A percentile compares a stretch with the other conserved stretches of the same genome.
Evolutionary conservation across 2,113 vertebrate species (phyloP).

Genomic region (Tauraco erythrolophus): DNA sequence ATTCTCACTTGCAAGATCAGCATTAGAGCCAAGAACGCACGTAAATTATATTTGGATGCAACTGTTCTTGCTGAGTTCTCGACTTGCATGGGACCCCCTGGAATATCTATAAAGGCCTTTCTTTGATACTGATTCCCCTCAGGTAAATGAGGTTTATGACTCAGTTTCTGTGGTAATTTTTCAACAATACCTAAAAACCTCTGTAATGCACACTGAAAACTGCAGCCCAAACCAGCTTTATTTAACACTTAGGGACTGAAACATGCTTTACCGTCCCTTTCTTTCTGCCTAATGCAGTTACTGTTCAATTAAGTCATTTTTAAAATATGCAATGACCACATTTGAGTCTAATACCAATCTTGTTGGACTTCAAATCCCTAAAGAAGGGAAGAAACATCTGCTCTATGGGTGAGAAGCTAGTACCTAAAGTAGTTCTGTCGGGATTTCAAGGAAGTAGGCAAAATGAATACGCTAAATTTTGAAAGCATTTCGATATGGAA

Average conservation of each 20-base stretch:
- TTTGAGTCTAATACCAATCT: slow-evolving; percentile 16
- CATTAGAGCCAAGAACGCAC: not conserved
- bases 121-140: not conserved
- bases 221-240: not conserved
- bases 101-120: not conserved
- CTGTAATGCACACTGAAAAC: not conserved
- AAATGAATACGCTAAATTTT: not conserved
- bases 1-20: not conserved
- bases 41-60: not conserved
- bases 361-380: slow-evolving; percentile 7
- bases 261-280: slow-evolving; percentile 11
- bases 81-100: not conserved
- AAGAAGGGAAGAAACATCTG: slow-evolving; percentile 15
- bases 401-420: not conserved
- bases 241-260: not conserved
- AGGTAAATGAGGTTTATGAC: not conserved
- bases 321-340: slow-evolving; percentile 31
- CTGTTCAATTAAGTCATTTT: slow-evolving; percentile 20
- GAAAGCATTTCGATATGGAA: accelerated
- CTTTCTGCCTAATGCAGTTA: slow-evolving; percentile 7
- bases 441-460: not conserved
- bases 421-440: not conserved
- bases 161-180: slow-evolving; percentile 13
- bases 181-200: not conserved
- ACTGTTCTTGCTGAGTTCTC: not conserved